phyloP scores from a whole-genome alignment of 2,113 vertebrate species.

The Rhinopomastus cyanomelas region DNA sequence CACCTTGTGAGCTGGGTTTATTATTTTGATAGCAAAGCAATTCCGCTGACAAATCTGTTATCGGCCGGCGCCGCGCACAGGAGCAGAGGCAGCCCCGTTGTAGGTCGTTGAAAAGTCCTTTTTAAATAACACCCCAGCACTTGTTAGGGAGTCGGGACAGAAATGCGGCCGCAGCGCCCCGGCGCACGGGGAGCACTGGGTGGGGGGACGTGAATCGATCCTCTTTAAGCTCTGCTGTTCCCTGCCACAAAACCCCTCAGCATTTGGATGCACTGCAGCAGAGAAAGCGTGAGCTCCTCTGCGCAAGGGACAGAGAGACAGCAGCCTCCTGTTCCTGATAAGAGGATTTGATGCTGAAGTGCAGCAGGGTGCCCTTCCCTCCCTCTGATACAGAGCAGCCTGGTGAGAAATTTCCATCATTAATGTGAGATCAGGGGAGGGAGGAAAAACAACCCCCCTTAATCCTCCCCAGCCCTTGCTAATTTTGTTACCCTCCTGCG shows the following conservation, averaged over 20 bases:
- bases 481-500: neutral
- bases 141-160: neutral
- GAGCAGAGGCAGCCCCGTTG: neutral
- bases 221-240: neutral
- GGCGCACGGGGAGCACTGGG: rapidly evolving
- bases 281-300: neutral
- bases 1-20: conserved; percentile 56
- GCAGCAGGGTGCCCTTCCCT: neutral
- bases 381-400: neutral
- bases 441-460: neutral
- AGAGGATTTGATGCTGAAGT: neutral
- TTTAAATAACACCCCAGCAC: too few relatives aligned
- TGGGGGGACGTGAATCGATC: conserved; percentile 2
- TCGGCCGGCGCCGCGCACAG: neutral
- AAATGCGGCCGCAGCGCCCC: neutral
- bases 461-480: neutral
- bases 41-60: conserved; percentile 50
- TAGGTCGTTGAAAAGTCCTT: neutral
- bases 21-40: conserved; percentile 45
- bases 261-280: neutral
- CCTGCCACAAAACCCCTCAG: neutral
- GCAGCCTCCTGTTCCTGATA: neutral
- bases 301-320: neutral
- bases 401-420: neutral
- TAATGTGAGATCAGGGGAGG: neutral